Evolutionary conservation across 2,888 invertebrate genomes (phyloP).

Genomic region (Amitus sp.): DNA sequence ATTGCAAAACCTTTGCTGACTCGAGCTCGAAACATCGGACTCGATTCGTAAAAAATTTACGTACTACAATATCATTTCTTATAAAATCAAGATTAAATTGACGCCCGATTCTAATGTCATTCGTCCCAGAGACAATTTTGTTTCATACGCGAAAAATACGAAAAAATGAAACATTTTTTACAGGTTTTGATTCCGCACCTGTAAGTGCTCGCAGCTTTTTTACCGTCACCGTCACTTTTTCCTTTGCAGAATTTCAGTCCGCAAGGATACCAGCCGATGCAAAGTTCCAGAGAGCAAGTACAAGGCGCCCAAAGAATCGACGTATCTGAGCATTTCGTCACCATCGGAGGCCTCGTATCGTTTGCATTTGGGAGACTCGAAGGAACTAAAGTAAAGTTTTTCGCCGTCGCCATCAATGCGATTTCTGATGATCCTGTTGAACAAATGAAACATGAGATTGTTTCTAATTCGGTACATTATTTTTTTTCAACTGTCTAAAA

Average conservation of each 20-base stretch:
- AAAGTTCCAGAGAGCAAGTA: constrained; percentile 85
- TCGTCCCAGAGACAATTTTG: constrained; percentile 85
- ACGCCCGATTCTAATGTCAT: constrained; percentile 67
- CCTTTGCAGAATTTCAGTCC: constrained; percentile 94
- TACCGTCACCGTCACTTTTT: constrained; percentile 73
- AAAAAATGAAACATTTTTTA: constrained; percentile 87
- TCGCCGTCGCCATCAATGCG: constrained; percentile 77
- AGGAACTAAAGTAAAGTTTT: constrained; percentile 74
- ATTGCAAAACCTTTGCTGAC: background rate
- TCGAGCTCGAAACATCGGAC: background rate
- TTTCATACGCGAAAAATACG: constrained; percentile 85
- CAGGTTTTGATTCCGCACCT: constrained; percentile 97
- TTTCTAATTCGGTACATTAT: too few species aligned
- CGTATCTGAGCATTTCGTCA: constrained; percentile 73
- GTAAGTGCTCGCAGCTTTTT: constrained; percentile 77
- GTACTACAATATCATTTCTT: background rate
- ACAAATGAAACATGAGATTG: too few species aligned
- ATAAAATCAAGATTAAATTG: constrained; percentile 12
- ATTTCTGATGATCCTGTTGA: constrained; percentile 81
- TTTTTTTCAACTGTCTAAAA: too few species aligned
- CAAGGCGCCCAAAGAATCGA: constrained; percentile 79
- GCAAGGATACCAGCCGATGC: constrained; percentile 96
- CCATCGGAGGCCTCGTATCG: constrained; percentile 51
- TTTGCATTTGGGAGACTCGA: constrained; percentile 57
- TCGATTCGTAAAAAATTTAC: background rate